Conservation (phyloP, 2,113 vertebrate genomes). For the Corythornis cristatus region DNA sequence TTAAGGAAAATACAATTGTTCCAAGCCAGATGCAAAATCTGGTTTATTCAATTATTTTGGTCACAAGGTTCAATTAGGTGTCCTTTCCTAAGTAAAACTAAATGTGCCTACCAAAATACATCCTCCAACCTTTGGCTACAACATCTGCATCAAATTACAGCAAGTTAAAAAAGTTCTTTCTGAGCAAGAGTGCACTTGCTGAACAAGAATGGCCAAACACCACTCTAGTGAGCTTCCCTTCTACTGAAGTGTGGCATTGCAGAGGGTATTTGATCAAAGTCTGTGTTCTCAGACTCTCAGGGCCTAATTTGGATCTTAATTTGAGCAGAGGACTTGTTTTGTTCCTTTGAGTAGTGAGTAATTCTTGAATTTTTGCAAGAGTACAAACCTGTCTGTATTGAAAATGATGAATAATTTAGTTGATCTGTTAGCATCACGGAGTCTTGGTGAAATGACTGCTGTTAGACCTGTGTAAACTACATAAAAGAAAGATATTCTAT, state of each 20-base stretch:
- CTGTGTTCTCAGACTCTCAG: not conserved
- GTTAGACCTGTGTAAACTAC: not conserved
- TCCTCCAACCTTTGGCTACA: not conserved
- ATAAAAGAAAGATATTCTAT: not conserved
- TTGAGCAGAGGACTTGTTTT: not conserved
- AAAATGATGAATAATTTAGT: not conserved
- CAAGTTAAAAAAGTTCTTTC: not conserved
- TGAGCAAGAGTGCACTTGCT: not conserved
- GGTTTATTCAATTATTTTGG: not conserved
- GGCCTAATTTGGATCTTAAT: not conserved
- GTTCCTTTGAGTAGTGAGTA: not conserved
- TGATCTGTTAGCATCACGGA: not conserved
- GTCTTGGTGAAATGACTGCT: not conserved
- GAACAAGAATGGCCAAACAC: not conserved
- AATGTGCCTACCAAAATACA: not conserved
- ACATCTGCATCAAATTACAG: not conserved
- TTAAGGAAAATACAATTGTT: not conserved
- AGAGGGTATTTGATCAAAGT: not conserved
- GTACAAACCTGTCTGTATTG: not conserved
- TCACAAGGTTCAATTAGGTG: not conserved
- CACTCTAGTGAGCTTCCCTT: not conserved
- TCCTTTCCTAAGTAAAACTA: not conserved
- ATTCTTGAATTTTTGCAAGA: not conserved
- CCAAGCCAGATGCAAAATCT: not conserved
- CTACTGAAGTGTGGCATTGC: not conserved